Conservation (phyloP, 2,888 invertebrate genomes). For the Mongoloraphidia duomilia region DNA sequence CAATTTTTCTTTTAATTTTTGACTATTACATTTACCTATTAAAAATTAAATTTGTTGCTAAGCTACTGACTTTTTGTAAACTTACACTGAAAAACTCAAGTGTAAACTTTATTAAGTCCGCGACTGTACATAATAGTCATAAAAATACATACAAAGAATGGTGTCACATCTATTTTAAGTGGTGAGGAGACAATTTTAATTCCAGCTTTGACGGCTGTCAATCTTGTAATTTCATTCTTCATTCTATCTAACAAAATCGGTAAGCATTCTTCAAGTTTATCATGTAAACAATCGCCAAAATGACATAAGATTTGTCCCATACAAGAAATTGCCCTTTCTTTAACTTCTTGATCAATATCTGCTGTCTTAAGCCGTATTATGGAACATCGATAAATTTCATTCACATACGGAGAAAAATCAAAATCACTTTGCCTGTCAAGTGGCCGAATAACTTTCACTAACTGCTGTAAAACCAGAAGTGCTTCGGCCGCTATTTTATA, state of each 20-base stretch:
- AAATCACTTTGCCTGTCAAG: conserved; percentile 40
- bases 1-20: no score
- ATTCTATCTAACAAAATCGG: conserved; percentile 91
- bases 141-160: conserved; percentile 47
- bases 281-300: conserved; percentile 71
- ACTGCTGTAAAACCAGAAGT: conserved; percentile 77
- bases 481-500: conserved; percentile 99
- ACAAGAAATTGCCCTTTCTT: conserved; percentile 93
- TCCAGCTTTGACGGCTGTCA: conserved; percentile 91
- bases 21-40: no score
- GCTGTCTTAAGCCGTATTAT: conserved; percentile 64
- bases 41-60: no score
- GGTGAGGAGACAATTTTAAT: conserved; percentile 89
- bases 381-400: conserved; percentile 71
- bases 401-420: conserved; percentile 65
- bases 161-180: conserved; percentile 65
- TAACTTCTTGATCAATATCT: conserved; percentile 98
- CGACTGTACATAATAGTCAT: conserved; percentile 1
- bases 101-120: no score
- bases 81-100: no score
- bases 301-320: conserved; percentile 91
- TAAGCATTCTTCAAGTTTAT: conserved; percentile 70
- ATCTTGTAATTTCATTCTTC: conserved; percentile 90
- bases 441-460: conserved; percentile 87
- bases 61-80: no score